phyloP scores from a whole-genome alignment of 2,888 invertebrate genomes.

The Eupeodes latifasciatus region DNA sequence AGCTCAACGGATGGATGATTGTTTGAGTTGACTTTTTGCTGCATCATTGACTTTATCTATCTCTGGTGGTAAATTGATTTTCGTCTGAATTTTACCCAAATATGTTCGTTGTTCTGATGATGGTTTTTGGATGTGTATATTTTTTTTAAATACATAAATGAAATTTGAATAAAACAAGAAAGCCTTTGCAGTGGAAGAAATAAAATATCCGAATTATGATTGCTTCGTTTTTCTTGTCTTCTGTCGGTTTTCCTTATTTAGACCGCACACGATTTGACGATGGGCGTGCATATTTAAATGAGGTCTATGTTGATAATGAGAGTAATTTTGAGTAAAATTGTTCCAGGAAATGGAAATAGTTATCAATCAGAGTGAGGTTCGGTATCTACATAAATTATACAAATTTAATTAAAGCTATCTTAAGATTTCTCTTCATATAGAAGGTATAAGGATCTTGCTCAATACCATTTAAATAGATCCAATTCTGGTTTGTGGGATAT shows the following conservation, averaged over 20 bases:
- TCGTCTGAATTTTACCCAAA: conserved; percentile 57
- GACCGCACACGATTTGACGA: conserved; percentile 65
- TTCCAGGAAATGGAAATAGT: neutral
- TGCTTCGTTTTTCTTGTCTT: conserved; percentile 1
- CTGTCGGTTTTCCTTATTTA: neutral
- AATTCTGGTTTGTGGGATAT: too few relatives aligned
- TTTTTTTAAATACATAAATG: neutral
- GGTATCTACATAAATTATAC: neutral
- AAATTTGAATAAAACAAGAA: conserved; percentile 22
- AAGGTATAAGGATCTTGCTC: too few relatives aligned
- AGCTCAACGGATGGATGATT: conserved; percentile 56
- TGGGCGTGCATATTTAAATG: conserved; percentile 45
- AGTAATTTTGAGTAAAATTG: neutral
- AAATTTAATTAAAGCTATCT: neutral
- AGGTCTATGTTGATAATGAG: conserved; percentile 9
- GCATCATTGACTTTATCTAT: conserved; percentile 70
- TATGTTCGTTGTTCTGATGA: conserved; percentile 20
- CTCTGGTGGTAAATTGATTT: conserved; percentile 72
- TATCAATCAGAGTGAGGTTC: neutral
- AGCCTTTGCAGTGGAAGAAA: conserved; percentile 37
- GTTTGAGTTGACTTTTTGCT: conserved; percentile 67
- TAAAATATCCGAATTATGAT: conserved; percentile 63
- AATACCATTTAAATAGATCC: too few relatives aligned
- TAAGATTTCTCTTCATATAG: too few relatives aligned
- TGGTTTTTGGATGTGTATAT: neutral